Base-by-base conservation (phyloP, 2,888 invertebrate species). In the Baccha elongata region DNA sequence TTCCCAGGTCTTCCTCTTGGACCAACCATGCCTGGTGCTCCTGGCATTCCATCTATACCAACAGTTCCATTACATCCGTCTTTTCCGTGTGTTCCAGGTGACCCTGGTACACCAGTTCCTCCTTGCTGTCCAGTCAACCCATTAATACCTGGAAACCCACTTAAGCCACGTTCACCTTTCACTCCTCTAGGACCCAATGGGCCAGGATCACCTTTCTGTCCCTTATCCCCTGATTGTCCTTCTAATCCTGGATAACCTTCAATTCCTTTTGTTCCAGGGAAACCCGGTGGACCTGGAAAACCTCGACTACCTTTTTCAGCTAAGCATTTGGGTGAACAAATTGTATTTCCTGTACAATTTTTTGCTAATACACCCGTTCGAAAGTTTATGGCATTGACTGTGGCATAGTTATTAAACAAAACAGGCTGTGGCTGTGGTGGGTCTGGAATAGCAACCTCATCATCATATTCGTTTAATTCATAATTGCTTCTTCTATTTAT, bases 11-110 rank as follows among this genome's bases (percentile, higher is more conserved):
- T 92, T 86, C 97, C 97, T 67, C 96, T 93, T 1, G 96, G 96
- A 19, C 97, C 97, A 55, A 92, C 92, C 85, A 92, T 92, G 69
- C 97, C 97, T 76, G 92, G 91, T 0, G 91, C 88, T 50, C 98
- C 98, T 46, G 91, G 89, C 23, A 91, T 84, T 76, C 98, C 98
- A 40, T 95, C 92, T 48, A 93, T 91, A 85, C 98, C 98, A 90
- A 97, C 97, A 67, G 98, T 97, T 88, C 99, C 99, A 88, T 99
- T 98, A 88, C 99, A 99, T 7, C 99, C 99, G 89, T 99, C 98
- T 87, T 95, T 92, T 60, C 99, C 99, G 40, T 96, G 94, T 42
- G 93, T 91, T 86, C 98, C 98, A n/a, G 96, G 92, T 0, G 92
- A 87, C 55, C 98, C 96, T 0, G 93, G 86, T 68, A 87, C 88